phyloP scores from a whole-genome alignment of 2,797 vertebrate genomes.

The Sebastes melanostomus region DNA sequence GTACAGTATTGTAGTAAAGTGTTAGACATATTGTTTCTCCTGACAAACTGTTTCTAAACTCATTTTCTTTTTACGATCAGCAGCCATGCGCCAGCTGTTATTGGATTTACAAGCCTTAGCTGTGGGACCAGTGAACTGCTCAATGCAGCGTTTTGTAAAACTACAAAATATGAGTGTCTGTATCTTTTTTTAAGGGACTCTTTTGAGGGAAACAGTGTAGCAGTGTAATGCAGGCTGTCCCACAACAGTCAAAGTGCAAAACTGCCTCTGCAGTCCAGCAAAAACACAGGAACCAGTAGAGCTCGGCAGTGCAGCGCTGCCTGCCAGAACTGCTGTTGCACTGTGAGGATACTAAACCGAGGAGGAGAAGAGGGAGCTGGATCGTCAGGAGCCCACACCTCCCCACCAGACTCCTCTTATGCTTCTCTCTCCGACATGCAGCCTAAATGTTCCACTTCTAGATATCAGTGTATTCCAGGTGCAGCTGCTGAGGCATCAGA shows the following conservation, averaged over 20 bases:
- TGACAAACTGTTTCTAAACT: constrained; percentile 21
- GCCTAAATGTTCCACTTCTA: constrained; percentile 9
- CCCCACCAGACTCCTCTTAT: neutral
- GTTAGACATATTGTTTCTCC: neutral
- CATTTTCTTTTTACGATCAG: constrained; percentile 31
- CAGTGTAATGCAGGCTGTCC: neutral
- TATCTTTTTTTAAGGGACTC: neutral
- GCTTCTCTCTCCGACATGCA: constrained; percentile 2
- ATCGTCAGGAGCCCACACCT: neutral
- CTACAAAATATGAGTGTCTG: neutral
- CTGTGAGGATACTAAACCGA: constrained; percentile 12
- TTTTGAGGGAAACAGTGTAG: neutral
- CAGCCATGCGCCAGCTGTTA: neutral
- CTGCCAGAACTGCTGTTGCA: constrained; percentile 61
- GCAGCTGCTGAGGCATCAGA: constrained; percentile 9
- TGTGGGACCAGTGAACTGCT: constrained; percentile 2
- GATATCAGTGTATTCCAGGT: constrained; percentile 16
- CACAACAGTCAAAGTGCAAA: constrained; percentile 3
- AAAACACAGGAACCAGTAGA: constrained; percentile 16
- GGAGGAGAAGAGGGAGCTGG: neutral
- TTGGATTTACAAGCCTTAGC: constrained; percentile 18
- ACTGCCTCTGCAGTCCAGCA: constrained; percentile 62
- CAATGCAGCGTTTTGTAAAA: constrained; percentile 23
- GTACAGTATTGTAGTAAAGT: no score
- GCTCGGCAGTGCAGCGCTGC: constrained; percentile 14